These are phyloP conservation scores for Shargacucullia verbasci DNA, from an alignment of 2,888 invertebrate genomes.

Conservation along the genomic window DNA sequence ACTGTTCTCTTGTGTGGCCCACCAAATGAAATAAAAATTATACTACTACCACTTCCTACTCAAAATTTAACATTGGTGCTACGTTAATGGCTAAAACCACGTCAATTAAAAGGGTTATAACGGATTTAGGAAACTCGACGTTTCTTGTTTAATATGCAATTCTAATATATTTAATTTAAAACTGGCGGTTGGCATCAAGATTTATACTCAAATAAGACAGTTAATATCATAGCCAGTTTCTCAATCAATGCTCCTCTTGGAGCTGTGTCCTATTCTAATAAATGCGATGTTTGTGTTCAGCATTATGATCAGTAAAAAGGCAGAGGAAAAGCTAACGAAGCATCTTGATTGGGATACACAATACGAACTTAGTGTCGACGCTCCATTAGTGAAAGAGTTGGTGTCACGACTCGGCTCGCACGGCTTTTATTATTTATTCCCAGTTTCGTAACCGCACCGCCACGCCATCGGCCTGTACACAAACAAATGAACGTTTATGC, in stretches of 20 bases:
- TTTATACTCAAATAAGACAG: conserved; percentile 15
- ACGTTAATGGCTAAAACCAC: conserved; percentile 15
- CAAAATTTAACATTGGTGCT: conserved; percentile 27
- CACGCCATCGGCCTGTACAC: conserved; percentile 68
- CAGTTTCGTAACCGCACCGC: conserved; percentile 74
- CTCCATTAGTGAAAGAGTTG: conserved; percentile 86
- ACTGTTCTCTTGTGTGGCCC: conserved; percentile 79
- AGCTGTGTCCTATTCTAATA: conserved; percentile 34
- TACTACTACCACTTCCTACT: conserved; percentile 37
- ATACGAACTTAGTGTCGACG: conserved; percentile 77
- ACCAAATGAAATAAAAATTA: conserved; percentile 60
- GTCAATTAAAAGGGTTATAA: conserved; percentile 9
- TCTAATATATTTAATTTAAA: too few species aligned
- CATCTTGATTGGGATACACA: conserved; percentile 84
- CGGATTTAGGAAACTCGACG: conserved; percentile 2
- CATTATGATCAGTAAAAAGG: conserved; percentile 76
- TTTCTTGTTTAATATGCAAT: too few species aligned
- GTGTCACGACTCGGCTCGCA: conserved; percentile 84
- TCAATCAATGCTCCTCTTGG: conserved; percentile 21
- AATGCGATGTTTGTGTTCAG: conserved; percentile 52
- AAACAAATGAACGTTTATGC: conserved; percentile 80
- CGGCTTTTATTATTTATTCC: conserved; percentile 85
- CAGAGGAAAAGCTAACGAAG: conserved; percentile 75
- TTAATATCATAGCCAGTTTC: conserved; percentile 5
- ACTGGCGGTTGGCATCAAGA: conserved; percentile 8